Evolutionary conservation across 2,113 vertebrate species (phyloP), one percentile per base, ranked within the genome.

Genomic region (Gobio gobio): DNA sequence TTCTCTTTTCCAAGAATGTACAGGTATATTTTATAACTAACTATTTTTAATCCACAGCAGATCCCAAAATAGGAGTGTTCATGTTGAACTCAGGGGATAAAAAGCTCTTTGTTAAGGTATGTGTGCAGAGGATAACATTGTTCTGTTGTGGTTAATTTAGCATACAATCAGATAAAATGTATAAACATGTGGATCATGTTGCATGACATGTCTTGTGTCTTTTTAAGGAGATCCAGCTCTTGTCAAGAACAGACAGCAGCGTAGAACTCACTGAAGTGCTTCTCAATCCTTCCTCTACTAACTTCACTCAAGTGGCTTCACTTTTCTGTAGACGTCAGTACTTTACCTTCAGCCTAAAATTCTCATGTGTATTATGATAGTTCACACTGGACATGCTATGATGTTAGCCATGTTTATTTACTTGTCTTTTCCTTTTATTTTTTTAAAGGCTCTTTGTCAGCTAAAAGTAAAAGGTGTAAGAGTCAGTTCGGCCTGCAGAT

Each of bases 21-120:
- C 16, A 73, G 40, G 14, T 54, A 51, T 5, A 9, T 75, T 26
- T 33, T 10, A 20, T 10, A 77, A 56, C 54, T 33, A 77, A 18
- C 4, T 40, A 9, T 78, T 43, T 78, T 56, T 78, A n/a, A 14
- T 63, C 24, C 20, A 59, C 56, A 79, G 64, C 94, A 98, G 97
- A 95, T 89, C 96, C 95, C 40, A 94, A 94, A 85, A 92, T 98
- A 90, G 94, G 94, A 90, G 92, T 99, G 91, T 96, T 97, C 86
- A 87, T 98, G 85, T 92, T 98, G 89, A 97, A 99, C 94, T 97
- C 97, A 84, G 98, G 98, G 93, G 93, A 87, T 87, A 97, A 94
- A 90, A 94, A 95, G 85, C 93, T 99, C 49, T 95, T 95, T 86
- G 92, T 99, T 87, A 97, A 98, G 96, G 98, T 99, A 94, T 94